Percentiles rank a stretch among this genome's conserved stretches.
These are phyloP conservation scores for Cheilosia impressa DNA, from an alignment of 2,888 invertebrate species.

Conservation along the genomic window DNA sequence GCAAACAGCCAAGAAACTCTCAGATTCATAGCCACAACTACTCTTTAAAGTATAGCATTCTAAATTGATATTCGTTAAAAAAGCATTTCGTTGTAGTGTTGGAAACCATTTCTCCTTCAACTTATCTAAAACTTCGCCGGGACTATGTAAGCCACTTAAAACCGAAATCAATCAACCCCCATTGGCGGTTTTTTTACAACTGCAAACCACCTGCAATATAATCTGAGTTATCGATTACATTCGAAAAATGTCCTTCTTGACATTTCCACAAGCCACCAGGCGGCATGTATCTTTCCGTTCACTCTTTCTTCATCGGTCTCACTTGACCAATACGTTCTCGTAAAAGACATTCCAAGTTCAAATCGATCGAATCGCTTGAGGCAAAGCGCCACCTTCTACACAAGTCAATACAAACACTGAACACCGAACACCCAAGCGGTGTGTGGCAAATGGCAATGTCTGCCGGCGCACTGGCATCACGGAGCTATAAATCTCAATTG, in stretches of 20 bases:
- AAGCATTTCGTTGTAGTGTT: no score
- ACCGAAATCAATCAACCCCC: constrained; percentile 2
- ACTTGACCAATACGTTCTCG: constrained; percentile 40
- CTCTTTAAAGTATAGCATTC: no score
- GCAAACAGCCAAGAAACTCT: no score
- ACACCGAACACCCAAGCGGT: constrained; percentile 39
- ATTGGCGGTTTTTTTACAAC: background rate
- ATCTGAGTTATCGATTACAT: constrained; percentile 39
- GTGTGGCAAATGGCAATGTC: constrained; percentile 36
- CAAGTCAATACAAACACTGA: constrained; percentile 9
- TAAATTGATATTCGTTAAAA: no score
- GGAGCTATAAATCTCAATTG: constrained; percentile 76
- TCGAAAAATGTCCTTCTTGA: constrained; percentile 24
- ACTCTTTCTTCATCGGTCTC: constrained; percentile 41
- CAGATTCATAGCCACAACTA: no score
- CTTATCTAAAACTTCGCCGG: no score
- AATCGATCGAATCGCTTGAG: constrained; percentile 44
- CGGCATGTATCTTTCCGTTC: background rate
- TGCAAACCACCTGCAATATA: background rate
- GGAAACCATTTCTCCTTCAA: no score
- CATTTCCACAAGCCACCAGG: constrained; percentile 15
- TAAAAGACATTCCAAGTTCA: constrained; percentile 21
- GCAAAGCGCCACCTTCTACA: constrained; percentile 40
- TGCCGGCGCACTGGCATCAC: constrained; percentile 24
- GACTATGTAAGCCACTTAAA: background rate